These are phyloP conservation scores for Oncorhynchus mykiss DNA, from an alignment of 2,113 vertebrate genomes.

Conservation along the genomic window DNA sequence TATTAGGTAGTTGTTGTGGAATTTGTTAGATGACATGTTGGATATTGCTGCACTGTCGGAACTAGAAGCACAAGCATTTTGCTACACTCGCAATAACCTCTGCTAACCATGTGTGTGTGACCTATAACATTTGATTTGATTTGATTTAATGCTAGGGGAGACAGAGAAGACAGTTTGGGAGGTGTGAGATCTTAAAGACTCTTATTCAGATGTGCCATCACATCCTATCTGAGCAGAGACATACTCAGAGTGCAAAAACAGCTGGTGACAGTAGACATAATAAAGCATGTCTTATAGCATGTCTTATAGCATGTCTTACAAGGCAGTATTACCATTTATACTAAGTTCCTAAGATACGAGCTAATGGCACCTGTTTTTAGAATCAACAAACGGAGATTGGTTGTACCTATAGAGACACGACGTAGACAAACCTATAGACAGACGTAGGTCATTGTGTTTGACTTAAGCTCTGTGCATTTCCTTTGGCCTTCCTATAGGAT, in stretches of 20 bases:
- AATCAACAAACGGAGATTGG: conserved; percentile 12
- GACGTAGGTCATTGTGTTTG: conserved; percentile 58
- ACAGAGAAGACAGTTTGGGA: conserved; percentile 16
- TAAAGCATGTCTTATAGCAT: conserved; percentile 43
- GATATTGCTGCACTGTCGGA: no score
- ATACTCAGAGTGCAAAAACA: conserved; percentile 27
- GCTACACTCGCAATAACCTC: no score
- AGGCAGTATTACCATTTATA: conserved; percentile 39
- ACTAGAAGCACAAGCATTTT: no score
- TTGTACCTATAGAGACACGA: conserved; percentile 4
- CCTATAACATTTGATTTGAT: no score
- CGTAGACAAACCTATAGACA: conserved; percentile 34
- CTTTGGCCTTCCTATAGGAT: conserved; percentile 23
- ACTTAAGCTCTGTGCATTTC: neutral
- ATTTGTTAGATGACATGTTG: no score
- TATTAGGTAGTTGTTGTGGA: no score
- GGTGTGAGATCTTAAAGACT: conserved; percentile 36
- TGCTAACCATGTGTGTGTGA: no score
- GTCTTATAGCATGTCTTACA: conserved; percentile 48
- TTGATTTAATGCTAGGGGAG: neutral
- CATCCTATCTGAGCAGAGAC: neutral
- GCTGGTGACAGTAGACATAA: conserved; percentile 41
- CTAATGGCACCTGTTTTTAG: conserved; percentile 58
- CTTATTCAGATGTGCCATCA: neutral
- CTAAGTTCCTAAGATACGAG: conserved; percentile 19